Evolutionary conservation across 2,113 vertebrate genomes (phyloP).

Genomic region (Castor canadensis): DNA sequence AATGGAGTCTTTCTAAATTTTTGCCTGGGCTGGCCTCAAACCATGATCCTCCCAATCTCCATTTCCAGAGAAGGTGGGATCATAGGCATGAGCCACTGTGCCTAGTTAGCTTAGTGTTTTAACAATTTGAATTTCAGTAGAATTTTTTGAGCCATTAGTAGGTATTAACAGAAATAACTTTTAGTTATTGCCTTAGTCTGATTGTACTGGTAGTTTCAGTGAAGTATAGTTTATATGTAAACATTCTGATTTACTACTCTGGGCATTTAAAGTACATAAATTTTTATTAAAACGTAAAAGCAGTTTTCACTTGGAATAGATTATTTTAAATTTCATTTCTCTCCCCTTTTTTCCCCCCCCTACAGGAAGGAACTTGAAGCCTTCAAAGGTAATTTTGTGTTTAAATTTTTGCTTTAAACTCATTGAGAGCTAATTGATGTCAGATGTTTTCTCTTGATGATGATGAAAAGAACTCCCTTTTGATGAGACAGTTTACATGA

Average conservation of each 20-base stretch:
- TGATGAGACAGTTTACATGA: conserved; percentile 12
- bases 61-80: too few species aligned
- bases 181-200: conserved; percentile 36
- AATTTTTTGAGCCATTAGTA: conserved; percentile 35
- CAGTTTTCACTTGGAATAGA: conserved; percentile 32
- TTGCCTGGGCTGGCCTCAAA: too few species aligned
- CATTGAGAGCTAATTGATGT: conserved; percentile 52
- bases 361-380: conserved; percentile 93
- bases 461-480: conserved; percentile 23
- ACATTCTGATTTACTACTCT: neutral
- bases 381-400: conserved; percentile 91
- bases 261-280: neutral
- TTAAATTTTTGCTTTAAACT: conserved; percentile 63
- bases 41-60: too few species aligned
- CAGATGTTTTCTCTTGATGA: conserved; percentile 53
- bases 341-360: conserved; percentile 72
- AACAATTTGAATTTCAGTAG: conserved; percentile 35
- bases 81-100: too few species aligned
- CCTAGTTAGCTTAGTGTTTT: neutral
- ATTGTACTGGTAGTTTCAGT: conserved; percentile 17
- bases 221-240: neutral
- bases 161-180: conserved; percentile 22
- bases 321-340: conserved; percentile 62
- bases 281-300: conserved; percentile 34
- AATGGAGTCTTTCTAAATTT: too few species aligned